Conservation (phyloP, 2,113 vertebrate species). For the Phylloscopus trochilus region DNA sequence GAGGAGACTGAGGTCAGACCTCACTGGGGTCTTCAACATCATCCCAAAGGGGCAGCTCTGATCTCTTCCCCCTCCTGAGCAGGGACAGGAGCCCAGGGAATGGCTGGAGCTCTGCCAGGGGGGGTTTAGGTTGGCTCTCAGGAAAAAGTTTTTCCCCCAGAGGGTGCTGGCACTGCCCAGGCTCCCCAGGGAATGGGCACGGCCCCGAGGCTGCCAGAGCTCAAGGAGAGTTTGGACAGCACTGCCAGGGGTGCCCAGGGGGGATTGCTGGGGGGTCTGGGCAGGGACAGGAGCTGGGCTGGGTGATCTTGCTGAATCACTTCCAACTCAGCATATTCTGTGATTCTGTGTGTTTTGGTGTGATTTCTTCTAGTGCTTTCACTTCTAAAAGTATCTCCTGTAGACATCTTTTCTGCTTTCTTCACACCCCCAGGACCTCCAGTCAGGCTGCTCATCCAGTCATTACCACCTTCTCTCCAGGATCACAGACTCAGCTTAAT, state of each 20-base stretch:
- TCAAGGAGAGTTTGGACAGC: rapidly evolving
- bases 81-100: neutral
- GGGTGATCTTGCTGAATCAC: rapidly evolving
- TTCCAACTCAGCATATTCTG: rapidly evolving
- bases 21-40: neutral
- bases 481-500: neutral
- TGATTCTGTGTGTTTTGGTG: neutral
- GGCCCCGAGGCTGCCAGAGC: neutral
- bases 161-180: neutral
- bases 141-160: neutral
- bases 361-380: neutral
- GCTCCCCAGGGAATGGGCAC: neutral
- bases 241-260: rapidly evolving
- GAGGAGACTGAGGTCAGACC: neutral
- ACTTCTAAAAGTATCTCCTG: neutral
- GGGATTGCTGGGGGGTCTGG: neutral
- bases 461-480: neutral
- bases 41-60: too few relatives aligned
- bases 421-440: neutral
- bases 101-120: rapidly evolving
- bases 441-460: neutral
- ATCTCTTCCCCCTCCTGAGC: too few relatives aligned
- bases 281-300: neutral
- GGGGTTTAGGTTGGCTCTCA: rapidly evolving
- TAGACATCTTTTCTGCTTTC: neutral